phyloP scores from a whole-genome alignment of 2,797 vertebrate genomes.

The Hydrocynus forskahlii region DNA sequence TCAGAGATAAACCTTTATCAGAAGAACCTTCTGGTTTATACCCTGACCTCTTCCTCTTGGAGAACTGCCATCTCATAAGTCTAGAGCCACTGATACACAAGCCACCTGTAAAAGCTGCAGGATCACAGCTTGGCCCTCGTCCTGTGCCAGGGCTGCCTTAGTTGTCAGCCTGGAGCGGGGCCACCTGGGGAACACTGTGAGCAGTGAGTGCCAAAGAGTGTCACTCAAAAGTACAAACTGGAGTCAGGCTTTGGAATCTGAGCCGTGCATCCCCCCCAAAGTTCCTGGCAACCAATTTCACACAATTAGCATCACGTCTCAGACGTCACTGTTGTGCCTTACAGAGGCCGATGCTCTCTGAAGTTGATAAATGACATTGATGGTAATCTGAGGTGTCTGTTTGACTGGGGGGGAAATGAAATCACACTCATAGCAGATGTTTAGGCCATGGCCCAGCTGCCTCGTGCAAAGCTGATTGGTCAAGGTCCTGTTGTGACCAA shows the following conservation, averaged over 20 bases:
- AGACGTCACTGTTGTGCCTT: conserved; percentile 4
- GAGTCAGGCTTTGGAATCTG: conserved; percentile 18
- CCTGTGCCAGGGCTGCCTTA: neutral
- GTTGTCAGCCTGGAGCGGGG: conserved; percentile 15
- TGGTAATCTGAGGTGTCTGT: conserved; percentile 66
- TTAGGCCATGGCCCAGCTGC: conserved; percentile 38
- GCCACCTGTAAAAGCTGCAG: neutral
- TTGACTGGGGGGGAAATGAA: conserved; percentile 57
- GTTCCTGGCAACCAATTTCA: conserved; percentile 33
- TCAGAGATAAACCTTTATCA: neutral
- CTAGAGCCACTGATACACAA: neutral
- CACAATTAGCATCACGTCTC: conserved; percentile 30
- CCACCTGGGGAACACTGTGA: conserved; percentile 20
- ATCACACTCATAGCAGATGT: conserved; percentile 45
- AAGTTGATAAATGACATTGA: conserved; percentile 59
- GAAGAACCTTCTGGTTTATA: neutral
- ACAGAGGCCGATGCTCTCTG: conserved; percentile 38
- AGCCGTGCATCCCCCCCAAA: conserved; percentile 11
- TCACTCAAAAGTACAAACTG: conserved; percentile 23
- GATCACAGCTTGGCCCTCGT: conserved; percentile 11
- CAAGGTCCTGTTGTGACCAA: conserved; percentile 35
- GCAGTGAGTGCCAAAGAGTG: neutral
- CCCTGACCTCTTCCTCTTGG: neutral
- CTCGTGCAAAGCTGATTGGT: conserved; percentile 28
- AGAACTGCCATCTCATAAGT: neutral